Conservation (phyloP, 2,113 vertebrate species). For the Crotalus tigris region DNA sequence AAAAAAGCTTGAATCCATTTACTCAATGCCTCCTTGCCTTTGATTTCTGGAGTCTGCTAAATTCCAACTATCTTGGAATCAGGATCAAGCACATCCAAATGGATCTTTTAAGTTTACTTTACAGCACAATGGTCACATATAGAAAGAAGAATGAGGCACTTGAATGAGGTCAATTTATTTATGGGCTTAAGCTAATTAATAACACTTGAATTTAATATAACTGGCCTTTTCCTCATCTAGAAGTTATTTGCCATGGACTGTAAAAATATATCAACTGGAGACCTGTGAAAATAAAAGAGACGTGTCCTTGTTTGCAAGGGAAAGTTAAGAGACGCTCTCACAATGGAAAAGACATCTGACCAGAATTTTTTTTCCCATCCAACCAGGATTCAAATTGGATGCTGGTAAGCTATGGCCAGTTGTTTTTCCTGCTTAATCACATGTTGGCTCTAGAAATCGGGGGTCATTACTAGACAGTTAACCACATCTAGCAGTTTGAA, state of each 20-base stretch:
- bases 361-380: not conserved
- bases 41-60: not conserved
- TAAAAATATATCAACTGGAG: not conserved
- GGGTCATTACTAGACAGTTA: no score
- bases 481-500: not conserved
- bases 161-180: not conserved
- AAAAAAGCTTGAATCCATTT: not conserved
- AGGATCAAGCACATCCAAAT: not conserved
- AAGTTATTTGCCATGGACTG: not conserved
- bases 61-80: not conserved
- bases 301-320: not conserved
- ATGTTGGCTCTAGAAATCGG: not conserved
- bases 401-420: not conserved
- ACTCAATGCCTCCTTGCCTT: not conserved
- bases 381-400: not conserved
- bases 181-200: not conserved
- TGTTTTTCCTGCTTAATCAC: not conserved
- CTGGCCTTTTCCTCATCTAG: not conserved
- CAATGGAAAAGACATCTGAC: not conserved
- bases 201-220: not conserved
- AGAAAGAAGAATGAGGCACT: not conserved
- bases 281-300: not conserved
- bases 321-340: not conserved
- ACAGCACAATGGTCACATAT: not conserved
- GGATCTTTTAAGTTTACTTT: not conserved